Conservation (phyloP, 2,113 vertebrate genomes). For the Cisticola juncidis region DNA sequence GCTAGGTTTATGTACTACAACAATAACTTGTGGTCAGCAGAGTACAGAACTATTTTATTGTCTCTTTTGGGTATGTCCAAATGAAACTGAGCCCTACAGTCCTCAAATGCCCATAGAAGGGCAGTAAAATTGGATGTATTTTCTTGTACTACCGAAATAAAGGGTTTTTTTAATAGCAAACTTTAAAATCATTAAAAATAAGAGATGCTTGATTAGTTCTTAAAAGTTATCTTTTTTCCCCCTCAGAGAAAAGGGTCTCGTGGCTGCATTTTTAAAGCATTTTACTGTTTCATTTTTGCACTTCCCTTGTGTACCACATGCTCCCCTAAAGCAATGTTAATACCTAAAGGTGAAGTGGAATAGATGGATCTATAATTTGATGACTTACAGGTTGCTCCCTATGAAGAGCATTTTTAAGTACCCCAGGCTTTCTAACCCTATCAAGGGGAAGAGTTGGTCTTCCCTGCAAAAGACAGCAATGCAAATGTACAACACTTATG, state of each 20-base stretch:
- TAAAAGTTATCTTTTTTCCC: not conserved
- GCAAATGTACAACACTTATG: not conserved
- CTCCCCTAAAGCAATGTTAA: not conserved
- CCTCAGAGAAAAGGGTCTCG: not conserved
- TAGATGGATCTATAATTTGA: not conserved
- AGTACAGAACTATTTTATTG: not conserved
- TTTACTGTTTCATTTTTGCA: not conserved
- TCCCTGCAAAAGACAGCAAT: not conserved
- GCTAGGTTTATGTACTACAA: not conserved
- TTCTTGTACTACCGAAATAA: not conserved
- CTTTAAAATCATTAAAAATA: not conserved
- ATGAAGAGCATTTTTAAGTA: not conserved
- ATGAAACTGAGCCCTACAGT: not conserved
- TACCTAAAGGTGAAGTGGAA: not conserved
- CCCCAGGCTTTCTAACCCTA: not conserved
- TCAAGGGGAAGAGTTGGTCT: not conserved
- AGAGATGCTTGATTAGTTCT: not conserved
- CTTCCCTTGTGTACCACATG: not conserved
- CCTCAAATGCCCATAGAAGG: not conserved
- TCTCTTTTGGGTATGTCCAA: not conserved
- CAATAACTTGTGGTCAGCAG: not conserved
- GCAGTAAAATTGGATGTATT: not conserved
- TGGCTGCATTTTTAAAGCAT: not conserved
- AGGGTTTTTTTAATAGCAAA: accelerated
- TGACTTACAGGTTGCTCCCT: not conserved